phyloP scores from a whole-genome alignment of 2,888 invertebrate species.

The Eulithis testata region DNA sequence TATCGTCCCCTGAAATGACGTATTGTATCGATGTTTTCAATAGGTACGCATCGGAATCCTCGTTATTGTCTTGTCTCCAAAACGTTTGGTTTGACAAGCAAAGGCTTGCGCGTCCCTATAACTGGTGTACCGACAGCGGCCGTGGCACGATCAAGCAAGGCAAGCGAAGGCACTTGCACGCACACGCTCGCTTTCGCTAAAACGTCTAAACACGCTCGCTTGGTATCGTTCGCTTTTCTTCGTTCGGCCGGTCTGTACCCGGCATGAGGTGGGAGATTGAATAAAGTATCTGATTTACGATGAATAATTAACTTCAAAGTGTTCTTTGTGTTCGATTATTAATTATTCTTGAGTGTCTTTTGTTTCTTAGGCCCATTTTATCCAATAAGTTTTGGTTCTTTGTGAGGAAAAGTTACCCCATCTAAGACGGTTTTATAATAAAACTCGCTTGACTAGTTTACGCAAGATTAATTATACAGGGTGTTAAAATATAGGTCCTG shows the following conservation, averaged over 20 bases:
- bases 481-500: neutral
- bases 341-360: slow-evolving; percentile 65
- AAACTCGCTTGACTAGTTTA: slow-evolving; percentile 52
- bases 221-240: too few species aligned
- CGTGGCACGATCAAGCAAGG: too few species aligned
- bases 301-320: slow-evolving; percentile 55
- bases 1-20: slow-evolving; percentile 55
- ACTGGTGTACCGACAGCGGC: too few species aligned
- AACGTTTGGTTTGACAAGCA: slow-evolving; percentile 6
- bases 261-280: slow-evolving; percentile 26
- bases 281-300: slow-evolving; percentile 33
- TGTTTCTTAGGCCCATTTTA: slow-evolving; percentile 62
- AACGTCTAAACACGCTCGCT: too few species aligned
- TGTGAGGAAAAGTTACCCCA: slow-evolving; percentile 49
- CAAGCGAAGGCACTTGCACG: too few species aligned
- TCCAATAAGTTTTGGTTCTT: slow-evolving; percentile 56
- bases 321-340: slow-evolving; percentile 70
- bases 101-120: too few species aligned
- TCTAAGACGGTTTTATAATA: slow-evolving; percentile 53
- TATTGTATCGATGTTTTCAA: slow-evolving; percentile 50
- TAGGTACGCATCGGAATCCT: slow-evolving; percentile 26
- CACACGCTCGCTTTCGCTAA: too few species aligned
- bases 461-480: slow-evolving; percentile 49
- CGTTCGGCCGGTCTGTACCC: too few species aligned
- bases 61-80: slow-evolving; percentile 8